Percentiles rank a stretch among this genome's conserved stretches.
Evolutionary conservation across 2,888 invertebrate genomes (phyloP).

Genomic region (Conops quadrifasciatus): DNA sequence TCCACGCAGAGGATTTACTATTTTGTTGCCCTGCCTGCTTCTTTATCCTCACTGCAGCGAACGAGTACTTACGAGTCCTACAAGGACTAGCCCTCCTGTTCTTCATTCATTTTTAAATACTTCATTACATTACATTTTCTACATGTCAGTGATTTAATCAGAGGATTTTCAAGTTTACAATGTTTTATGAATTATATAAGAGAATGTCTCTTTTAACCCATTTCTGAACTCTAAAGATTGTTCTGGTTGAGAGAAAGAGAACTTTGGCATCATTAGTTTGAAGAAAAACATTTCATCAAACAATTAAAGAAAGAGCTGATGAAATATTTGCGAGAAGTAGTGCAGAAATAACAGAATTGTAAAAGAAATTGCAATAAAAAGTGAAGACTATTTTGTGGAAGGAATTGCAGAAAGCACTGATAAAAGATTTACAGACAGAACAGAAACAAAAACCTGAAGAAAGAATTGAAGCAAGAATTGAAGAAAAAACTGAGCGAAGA

Average conservation of each 20-base stretch:
- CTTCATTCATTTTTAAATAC: conserved; percentile 26
- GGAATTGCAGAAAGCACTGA: too few relatives aligned
- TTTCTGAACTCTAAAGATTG: too few relatives aligned
- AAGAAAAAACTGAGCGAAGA: too few relatives aligned
- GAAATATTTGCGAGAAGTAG: too few relatives aligned
- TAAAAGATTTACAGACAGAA: too few relatives aligned
- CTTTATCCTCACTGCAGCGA: not conserved
- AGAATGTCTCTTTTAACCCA: not conserved
- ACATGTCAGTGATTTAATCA: not conserved
- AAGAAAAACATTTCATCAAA: not conserved
- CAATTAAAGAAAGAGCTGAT: too few relatives aligned
- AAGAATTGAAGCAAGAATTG: too few relatives aligned
- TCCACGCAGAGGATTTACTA: not conserved
- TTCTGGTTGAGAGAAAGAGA: too few relatives aligned
- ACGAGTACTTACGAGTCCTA: not conserved
- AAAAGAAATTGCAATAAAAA: too few relatives aligned
- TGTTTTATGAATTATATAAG: not conserved
- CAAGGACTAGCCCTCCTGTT: not conserved
- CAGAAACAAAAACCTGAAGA: too few relatives aligned
- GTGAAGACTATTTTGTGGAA: too few relatives aligned
- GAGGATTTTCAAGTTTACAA: not conserved
- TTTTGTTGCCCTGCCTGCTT: not conserved
- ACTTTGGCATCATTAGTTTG: not conserved
- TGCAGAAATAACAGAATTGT: too few relatives aligned
- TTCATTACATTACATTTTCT: conserved; percentile 25